Base-by-base conservation (phyloP, 2,797 vertebrate genomes). In the Hapalemur alaotrensis region DNA sequence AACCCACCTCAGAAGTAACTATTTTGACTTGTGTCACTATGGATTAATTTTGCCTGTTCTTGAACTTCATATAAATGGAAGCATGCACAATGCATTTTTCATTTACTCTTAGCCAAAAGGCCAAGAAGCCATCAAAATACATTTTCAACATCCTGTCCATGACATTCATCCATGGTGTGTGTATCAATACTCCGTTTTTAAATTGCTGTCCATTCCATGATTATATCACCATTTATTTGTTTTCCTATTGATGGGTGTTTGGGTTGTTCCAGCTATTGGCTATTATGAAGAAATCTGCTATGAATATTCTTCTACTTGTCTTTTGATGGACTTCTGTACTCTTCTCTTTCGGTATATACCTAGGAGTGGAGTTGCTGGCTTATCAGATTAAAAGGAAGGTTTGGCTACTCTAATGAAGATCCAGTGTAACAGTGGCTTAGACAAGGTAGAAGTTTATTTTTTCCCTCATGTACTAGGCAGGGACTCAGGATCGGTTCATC, bases 41-140 rank as follows among this genome's bases (percentile, higher is more conserved):
- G 50, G 30, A 78, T 73, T 84, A 61, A 41, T 78, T 95, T 93
- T 93, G 23, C 57, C 57, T 80, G n/a, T 57, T 93, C 38, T 72
- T 90, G 72, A 93, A 65, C n/a, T 13, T 41, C 48, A 25, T 38
- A 48, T 57, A 48, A 52, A 12, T 43, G 11, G 52, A 78, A 82
- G 84, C 83, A 84, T 32, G 52, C 35, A 52, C 65, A 75, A 84
- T 52, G 41, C 7, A 41, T 72, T 91, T 90, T 76, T 50, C 30
- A 50, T 46, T 76, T 50, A n/a, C 46, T 76, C 30, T 75, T 75
- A 76, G 17, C 30, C 46, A 70, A 70, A 70, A 70, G 69, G 69
- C 38, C 69, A 48, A 50, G 73, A 76, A 76, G 18, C 73, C 48
- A 12, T 76, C 46, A 76, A 76, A n/a, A 76, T 76, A 46, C 30